Conservation (phyloP, 2,113 vertebrate genomes). For the Pseudopipra pipra region DNA sequence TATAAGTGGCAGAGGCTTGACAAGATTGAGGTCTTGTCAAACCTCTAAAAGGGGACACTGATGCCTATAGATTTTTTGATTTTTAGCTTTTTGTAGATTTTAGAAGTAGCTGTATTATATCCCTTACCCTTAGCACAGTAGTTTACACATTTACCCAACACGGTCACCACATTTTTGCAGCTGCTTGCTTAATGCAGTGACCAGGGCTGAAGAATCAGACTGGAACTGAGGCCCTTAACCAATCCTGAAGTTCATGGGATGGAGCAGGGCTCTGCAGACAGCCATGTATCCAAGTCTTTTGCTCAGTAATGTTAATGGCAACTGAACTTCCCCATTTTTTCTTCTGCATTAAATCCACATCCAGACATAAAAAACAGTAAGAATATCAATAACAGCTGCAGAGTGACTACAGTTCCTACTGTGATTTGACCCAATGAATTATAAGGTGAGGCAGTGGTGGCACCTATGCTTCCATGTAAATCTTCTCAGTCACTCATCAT, state of each 20-base stretch:
- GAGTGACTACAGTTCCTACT: background rate
- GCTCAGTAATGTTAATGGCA: background rate
- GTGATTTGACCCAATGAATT: background rate
- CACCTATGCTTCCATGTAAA: background rate
- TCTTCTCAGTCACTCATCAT: background rate
- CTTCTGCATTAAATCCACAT: background rate
- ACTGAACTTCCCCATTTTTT: background rate
- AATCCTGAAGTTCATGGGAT: background rate
- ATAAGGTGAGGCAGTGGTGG: background rate
- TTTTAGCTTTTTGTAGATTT: too few species aligned
- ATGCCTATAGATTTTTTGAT: too few species aligned
- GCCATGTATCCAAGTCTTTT: background rate
- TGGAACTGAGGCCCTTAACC: background rate
- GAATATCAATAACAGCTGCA: background rate
- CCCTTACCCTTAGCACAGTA: too few species aligned
- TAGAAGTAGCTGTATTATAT: too few species aligned
- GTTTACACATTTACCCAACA: too few species aligned
- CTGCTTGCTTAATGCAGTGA: background rate
- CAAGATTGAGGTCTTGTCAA: too few species aligned
- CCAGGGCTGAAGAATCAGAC: background rate
- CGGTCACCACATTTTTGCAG: too few species aligned
- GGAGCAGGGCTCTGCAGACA: background rate
- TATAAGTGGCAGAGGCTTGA: too few species aligned
- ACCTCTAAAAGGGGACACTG: too few species aligned
- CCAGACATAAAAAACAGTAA: background rate